Evolutionary conservation across 1,140 invertebrate species (phyloP).

Genomic region (Himalopsyche phryganea): DNA sequence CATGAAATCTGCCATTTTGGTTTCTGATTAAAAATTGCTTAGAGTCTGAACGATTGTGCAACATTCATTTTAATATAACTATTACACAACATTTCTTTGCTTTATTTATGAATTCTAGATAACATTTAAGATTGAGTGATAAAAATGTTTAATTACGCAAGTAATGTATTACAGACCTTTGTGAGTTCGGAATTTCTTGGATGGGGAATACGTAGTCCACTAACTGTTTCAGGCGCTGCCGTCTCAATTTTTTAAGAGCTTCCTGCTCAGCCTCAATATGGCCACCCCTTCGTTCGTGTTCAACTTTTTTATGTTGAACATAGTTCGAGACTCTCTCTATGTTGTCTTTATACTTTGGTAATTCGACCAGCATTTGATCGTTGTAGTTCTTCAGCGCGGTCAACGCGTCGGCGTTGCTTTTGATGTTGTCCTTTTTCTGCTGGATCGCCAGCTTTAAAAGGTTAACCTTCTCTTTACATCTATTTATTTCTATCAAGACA

Average conservation of each 20-base stretch:
- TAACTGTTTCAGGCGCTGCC: conserved; percentile 63
- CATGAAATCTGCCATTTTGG: no score
- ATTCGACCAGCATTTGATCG: conserved; percentile 47
- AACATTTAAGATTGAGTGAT: no score
- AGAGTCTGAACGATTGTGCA: no score
- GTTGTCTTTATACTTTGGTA: conserved; percentile 62
- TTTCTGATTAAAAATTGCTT: no score
- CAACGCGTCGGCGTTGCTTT: conserved; percentile 53
- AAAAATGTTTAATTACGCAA: no score
- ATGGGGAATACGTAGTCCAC: conserved; percentile 77
- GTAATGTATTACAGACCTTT: conserved; percentile 18
- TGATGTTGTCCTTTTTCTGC: conserved; percentile 60
- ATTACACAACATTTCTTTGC: no score
- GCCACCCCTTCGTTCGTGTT: conserved; percentile 51
- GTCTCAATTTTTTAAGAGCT: conserved; percentile 59
- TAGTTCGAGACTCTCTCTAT: conserved; percentile 59
- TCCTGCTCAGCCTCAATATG: conserved; percentile 55
- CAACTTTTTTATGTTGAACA: conserved; percentile 51
- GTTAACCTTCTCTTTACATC: conserved; percentile 60
- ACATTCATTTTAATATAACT: no score
- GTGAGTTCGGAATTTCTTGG: conserved; percentile 17
- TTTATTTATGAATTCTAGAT: no score
- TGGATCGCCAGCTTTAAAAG: conserved; percentile 60
- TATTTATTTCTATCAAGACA: conserved; percentile 58
- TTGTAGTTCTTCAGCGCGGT: conserved; percentile 56